Evolutionary conservation across 2,113 vertebrate species (phyloP).

Genomic region (Corythoichthys intestinalis): DNA sequence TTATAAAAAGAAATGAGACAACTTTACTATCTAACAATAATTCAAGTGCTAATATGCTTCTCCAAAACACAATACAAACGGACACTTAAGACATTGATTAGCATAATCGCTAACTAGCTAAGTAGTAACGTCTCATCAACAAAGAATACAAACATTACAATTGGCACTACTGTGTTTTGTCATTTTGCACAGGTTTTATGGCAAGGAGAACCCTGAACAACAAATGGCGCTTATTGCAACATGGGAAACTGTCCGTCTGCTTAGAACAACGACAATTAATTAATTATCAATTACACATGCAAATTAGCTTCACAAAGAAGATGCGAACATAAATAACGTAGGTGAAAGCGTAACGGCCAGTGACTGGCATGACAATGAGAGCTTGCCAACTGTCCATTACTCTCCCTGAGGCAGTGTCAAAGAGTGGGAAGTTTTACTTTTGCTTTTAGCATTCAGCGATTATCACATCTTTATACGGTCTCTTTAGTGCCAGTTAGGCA

Average conservation of each 20-base stretch:
- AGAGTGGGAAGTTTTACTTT: background rate
- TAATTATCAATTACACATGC: conserved; percentile 2
- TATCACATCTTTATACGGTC: background rate
- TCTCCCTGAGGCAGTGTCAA: background rate
- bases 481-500: background rate
- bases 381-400: background rate
- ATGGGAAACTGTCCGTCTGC: background rate
- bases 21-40: no score
- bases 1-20: no score
- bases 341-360: background rate
- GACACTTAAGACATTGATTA: no score
- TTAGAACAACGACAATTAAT: background rate
- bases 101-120: no score
- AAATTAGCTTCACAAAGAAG: background rate
- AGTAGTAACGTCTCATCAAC: no score
- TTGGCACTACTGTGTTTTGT: no score
- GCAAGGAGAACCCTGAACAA: background rate
- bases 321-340: background rate
- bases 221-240: background rate
- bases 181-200: background rate
- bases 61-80: no score
- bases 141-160: no score
- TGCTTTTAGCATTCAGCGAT: background rate
- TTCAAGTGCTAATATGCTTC: no score
- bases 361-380: conserved; percentile 3